Conservation (phyloP, 2,113 vertebrate genomes). For the Polypterus bichir region DNA sequence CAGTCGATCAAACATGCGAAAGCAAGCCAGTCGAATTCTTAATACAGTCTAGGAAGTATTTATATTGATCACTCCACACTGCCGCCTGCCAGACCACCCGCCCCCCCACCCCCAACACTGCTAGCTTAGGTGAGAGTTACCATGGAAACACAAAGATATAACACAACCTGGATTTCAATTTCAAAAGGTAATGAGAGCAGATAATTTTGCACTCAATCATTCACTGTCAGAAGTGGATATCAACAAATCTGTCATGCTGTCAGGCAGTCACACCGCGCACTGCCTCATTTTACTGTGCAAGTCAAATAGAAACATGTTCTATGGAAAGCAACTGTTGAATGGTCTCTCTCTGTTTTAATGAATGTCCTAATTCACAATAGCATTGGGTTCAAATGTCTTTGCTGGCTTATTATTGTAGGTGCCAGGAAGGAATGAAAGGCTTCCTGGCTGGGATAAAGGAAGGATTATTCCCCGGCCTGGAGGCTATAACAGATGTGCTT, state of each 20-base stretch:
- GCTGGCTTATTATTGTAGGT: too few relatives aligned
- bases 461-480: too few relatives aligned
- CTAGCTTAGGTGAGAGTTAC: constrained; percentile 31
- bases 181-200: constrained; percentile 50
- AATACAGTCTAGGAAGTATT: constrained; percentile 17
- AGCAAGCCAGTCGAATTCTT: background rate
- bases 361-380: too few relatives aligned
- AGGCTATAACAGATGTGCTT: too few relatives aligned
- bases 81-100: constrained; percentile 1
- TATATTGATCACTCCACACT: constrained; percentile 25
- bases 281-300: constrained; percentile 27
- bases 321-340: too few relatives aligned
- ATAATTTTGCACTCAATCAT: constrained; percentile 49
- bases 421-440: too few relatives aligned
- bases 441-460: too few relatives aligned
- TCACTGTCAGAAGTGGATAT: constrained; percentile 54
- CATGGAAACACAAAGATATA: constrained; percentile 50
- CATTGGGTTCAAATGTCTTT: too few relatives aligned
- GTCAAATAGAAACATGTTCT: constrained; percentile 12
- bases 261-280: constrained; percentile 37
- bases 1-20: too few relatives aligned
- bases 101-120: constrained; percentile 17
- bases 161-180: constrained; percentile 51
- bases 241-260: constrained; percentile 54
- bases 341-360: too few relatives aligned